Conservation (phyloP, 1,140 invertebrate genomes). For the Nasonia vitripennis region DNA sequence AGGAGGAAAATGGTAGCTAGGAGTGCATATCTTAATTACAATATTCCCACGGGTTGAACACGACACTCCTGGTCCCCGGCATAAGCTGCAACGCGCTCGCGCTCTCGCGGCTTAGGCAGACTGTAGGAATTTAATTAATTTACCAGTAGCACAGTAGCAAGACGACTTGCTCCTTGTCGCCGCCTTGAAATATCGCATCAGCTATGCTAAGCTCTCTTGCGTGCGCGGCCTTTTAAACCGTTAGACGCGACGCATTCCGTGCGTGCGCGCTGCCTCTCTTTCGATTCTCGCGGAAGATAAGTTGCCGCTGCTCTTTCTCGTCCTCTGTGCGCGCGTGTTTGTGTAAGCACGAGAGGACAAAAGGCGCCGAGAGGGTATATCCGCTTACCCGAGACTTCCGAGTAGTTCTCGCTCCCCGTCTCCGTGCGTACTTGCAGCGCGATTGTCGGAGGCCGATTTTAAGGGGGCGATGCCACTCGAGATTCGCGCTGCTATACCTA, state of each 20-base stretch:
- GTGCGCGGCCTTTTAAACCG: slow-evolving; percentile 25
- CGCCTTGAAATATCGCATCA: slow-evolving; percentile 64
- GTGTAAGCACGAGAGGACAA: background rate
- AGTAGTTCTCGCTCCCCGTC: background rate
- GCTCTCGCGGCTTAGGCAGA: slow-evolving; percentile 55
- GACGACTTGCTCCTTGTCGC: slow-evolving; percentile 63
- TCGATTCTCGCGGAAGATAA: slow-evolving; percentile 13
- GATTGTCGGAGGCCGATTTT: background rate
- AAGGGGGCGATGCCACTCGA: background rate
- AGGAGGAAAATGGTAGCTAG: slow-evolving; percentile 57
- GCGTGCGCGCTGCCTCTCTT: background rate
- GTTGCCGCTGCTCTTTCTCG: slow-evolving; percentile 8
- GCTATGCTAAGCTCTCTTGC: background rate
- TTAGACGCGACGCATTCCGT: background rate
- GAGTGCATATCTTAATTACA: slow-evolving; percentile 70
- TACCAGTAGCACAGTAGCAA: slow-evolving; percentile 59
- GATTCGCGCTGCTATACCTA: background rate
- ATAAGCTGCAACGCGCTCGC: slow-evolving; percentile 18
- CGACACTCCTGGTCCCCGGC: slow-evolving; percentile 53
- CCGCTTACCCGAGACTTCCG: slow-evolving; percentile 31
- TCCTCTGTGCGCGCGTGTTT: background rate
- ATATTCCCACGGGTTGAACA: slow-evolving; percentile 66
- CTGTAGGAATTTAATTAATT: slow-evolving; percentile 70
- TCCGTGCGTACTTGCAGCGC: background rate
- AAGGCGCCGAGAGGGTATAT: slow-evolving; percentile 2